phyloP scores from a whole-genome alignment of 2,888 invertebrate genomes.

The Cecidostiba fungosa region DNA sequence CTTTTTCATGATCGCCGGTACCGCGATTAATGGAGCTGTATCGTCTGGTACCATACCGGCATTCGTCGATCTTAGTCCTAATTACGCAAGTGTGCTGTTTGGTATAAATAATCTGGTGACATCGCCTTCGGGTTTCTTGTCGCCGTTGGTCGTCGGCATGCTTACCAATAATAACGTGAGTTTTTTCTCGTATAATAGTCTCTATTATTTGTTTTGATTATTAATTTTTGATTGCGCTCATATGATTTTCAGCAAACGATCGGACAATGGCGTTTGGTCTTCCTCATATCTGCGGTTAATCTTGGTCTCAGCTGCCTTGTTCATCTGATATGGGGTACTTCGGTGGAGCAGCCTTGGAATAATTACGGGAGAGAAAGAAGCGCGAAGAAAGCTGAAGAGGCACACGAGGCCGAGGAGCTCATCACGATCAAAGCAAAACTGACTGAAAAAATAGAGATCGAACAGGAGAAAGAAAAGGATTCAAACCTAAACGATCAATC shows the following conservation, averaged over 20 bases:
- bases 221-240: background rate
- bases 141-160: conserved; percentile 84
- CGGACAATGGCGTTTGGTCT: conserved; percentile 76
- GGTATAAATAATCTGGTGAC: conserved; percentile 84
- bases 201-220: background rate
- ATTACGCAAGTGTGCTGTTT: conserved; percentile 83
- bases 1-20: conserved; percentile 84
- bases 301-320: conserved; percentile 69
- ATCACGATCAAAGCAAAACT: background rate
- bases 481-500: background rate
- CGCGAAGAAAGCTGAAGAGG: conserved; percentile 66
- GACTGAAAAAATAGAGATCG: background rate
- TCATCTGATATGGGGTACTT: conserved; percentile 73
- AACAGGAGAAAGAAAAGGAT: background rate
- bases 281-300: conserved; percentile 74
- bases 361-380: conserved; percentile 60
- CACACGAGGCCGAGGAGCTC: conserved; percentile 36
- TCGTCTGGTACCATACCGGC: conserved; percentile 86
- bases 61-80: conserved; percentile 86
- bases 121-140: conserved; percentile 83
- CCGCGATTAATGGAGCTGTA: conserved; percentile 85
- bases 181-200: conserved; percentile 65
- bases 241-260: conserved; percentile 76
- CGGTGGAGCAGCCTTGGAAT: conserved; percentile 77
- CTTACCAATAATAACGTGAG: conserved; percentile 85